A percentile compares a stretch with the other conserved stretches of the same genome.
Evolutionary conservation across 2,113 vertebrate species (phyloP).

Genomic region (Choloepus hoffmanni): DNA sequence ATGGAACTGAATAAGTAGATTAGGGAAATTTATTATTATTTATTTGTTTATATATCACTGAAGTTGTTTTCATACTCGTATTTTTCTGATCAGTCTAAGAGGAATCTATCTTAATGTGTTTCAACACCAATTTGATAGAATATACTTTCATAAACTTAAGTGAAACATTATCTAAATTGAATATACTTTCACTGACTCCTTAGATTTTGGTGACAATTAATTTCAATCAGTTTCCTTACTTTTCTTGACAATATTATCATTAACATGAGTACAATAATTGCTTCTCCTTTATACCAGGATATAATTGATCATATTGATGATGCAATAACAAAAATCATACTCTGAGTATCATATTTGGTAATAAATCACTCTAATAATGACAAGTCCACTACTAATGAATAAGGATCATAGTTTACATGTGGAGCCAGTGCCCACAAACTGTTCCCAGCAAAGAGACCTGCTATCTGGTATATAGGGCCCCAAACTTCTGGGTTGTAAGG

Average conservation of each 20-base stretch:
- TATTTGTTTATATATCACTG: neutral
- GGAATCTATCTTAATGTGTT: neutral
- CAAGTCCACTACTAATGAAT: neutral
- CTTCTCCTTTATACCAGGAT: neutral
- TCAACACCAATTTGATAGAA: neutral
- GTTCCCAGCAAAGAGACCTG: neutral
- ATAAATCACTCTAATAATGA: neutral
- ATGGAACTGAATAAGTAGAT: neutral
- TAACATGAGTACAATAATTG: neutral
- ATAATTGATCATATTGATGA: neutral
- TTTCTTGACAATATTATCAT: neutral
- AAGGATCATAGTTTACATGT: neutral
- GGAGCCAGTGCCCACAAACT: neutral
- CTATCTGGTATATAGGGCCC: neutral
- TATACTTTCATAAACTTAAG: neutral
- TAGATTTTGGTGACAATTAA: neutral
- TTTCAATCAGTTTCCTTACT: conserved; percentile 9
- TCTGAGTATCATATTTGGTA: neutral
- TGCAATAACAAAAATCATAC: neutral
- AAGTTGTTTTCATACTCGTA: neutral
- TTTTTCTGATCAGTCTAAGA: neutral
- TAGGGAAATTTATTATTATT: neutral
- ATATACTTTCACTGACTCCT: neutral
- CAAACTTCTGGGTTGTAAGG: neutral
- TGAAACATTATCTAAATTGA: neutral